phyloP scores from a whole-genome alignment of 2,113 vertebrate species.

The Alethe diademata region DNA sequence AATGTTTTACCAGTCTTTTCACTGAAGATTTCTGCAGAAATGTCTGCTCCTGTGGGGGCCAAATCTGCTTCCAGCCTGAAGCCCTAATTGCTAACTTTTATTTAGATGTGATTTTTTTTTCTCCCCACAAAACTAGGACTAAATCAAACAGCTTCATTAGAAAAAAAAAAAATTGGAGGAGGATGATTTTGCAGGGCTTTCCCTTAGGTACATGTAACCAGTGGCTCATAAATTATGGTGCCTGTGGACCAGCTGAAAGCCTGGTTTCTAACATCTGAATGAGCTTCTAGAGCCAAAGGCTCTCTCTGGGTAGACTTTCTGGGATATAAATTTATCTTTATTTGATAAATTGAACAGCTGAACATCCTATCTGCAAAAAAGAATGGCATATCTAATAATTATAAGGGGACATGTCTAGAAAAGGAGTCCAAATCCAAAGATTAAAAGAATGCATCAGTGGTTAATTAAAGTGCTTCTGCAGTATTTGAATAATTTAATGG shows the following conservation, averaged over 20 bases:
- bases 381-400: background rate
- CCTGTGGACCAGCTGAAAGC: background rate
- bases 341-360: background rate
- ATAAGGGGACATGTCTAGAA: background rate
- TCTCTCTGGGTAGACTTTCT: background rate
- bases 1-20: background rate
- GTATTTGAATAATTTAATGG: background rate
- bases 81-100: background rate
- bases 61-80: background rate
- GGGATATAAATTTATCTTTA: background rate
- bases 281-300: background rate
- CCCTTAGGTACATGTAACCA: background rate
- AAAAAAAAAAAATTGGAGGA: background rate
- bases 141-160: background rate
- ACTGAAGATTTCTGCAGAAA: background rate
- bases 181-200: background rate
- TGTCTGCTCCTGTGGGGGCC: background rate
- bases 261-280: background rate
- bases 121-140: background rate
- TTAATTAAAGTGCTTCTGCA: background rate
- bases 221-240: background rate
- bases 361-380: background rate
- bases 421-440: background rate
- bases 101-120: background rate
- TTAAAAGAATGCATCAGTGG: background rate